A percentile compares a stretch with the other conserved stretches of the same genome.
phyloP scores from a whole-genome alignment of 30 jellyfish, hydroid and myxozoan species.

The Sanderia malayensis region DNA sequence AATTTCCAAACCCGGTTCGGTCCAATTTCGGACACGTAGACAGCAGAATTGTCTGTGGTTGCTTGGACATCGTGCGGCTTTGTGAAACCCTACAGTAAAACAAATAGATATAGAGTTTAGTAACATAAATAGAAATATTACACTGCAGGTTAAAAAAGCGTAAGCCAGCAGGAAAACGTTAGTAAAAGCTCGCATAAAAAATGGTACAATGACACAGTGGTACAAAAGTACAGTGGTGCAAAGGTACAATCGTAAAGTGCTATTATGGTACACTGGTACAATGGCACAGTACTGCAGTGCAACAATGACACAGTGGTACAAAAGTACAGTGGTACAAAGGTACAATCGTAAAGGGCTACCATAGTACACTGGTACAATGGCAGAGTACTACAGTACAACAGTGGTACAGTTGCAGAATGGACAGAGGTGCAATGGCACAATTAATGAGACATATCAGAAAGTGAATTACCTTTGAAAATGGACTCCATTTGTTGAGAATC shows the following conservation, averaged over 20 bases:
- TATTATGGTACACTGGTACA: too few species aligned
- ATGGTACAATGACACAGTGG: neutral
- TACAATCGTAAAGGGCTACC: neutral
- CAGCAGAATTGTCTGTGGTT: conserved; percentile 45
- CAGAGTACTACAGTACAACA: neutral
- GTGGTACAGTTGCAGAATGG: too few species aligned
- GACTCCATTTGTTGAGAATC: conserved; percentile 68
- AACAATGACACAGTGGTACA: neutral
- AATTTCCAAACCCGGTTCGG: conserved; percentile 82
- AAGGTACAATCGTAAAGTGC: neutral
- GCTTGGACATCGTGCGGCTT: conserved; percentile 73
- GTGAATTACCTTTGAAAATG: conserved; percentile 51
- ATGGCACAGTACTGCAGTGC: neutral
- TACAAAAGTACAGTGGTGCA: neutral
- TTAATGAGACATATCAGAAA: neutral
- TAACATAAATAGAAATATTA: too few species aligned
- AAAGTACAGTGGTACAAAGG: neutral
- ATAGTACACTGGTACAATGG: neutral
- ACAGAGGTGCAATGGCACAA: neutral
- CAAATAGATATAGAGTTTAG: too few species aligned
- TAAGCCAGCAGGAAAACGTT: too few species aligned
- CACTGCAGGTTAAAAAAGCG: too few species aligned
- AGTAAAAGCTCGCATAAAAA: too few species aligned
- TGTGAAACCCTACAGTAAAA: conserved; percentile 59
- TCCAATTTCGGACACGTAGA: conserved; percentile 69